A percentile compares a stretch with the other conserved stretches of the same genome.
These are phyloP conservation scores for Pollenia griseotomentosa DNA, from an alignment of 2,888 invertebrate genomes.

Conservation along the genomic window DNA sequence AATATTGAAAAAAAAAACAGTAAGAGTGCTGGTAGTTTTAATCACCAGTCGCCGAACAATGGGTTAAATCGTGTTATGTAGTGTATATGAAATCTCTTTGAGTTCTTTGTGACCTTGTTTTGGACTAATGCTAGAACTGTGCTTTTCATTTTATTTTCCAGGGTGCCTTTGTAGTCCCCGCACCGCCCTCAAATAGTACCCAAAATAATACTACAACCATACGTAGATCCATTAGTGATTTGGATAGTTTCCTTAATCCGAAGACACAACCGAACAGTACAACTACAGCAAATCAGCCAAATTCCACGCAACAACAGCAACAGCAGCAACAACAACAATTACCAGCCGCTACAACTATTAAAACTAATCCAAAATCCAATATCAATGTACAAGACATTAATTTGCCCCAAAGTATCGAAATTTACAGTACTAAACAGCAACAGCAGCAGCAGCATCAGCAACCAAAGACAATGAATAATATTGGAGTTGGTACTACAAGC, in stretches of 20 bases:
- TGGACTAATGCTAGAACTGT: neutral
- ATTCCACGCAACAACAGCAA: slow-evolving; percentile 77
- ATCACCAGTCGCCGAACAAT: too few relatives aligned
- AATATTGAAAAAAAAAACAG: too few relatives aligned
- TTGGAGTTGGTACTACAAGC: slow-evolving; percentile 80
- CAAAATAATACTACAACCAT: slow-evolving; percentile 80
- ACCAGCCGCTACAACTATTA: slow-evolving; percentile 79
- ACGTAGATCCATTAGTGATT: slow-evolving; percentile 82
- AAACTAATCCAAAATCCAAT: slow-evolving; percentile 74
- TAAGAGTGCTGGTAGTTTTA: too few relatives aligned
- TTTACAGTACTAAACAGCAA: slow-evolving; percentile 79
- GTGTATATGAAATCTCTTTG: too few relatives aligned
- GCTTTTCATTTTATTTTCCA: slow-evolving; percentile 65
- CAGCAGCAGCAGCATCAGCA: slow-evolving; percentile 72
- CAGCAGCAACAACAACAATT: slow-evolving; percentile 77
- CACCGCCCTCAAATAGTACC: slow-evolving; percentile 82
- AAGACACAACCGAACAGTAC: slow-evolving; percentile 77
- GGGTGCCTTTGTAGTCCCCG: slow-evolving; percentile 84
- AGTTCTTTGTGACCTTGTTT: too few relatives aligned
- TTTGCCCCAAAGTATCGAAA: slow-evolving; percentile 81
- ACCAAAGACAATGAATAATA: slow-evolving; percentile 79
- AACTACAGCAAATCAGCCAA: slow-evolving; percentile 75
- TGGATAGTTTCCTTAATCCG: slow-evolving; percentile 83
- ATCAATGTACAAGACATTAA: slow-evolving; percentile 79
- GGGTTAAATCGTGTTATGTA: too few relatives aligned